Percentiles rank a stretch among this genome's conserved stretches.
These are phyloP conservation scores for Cyphomyrmex costatus DNA, from an alignment of 1,140 invertebrate species.

Conservation along the genomic window DNA sequence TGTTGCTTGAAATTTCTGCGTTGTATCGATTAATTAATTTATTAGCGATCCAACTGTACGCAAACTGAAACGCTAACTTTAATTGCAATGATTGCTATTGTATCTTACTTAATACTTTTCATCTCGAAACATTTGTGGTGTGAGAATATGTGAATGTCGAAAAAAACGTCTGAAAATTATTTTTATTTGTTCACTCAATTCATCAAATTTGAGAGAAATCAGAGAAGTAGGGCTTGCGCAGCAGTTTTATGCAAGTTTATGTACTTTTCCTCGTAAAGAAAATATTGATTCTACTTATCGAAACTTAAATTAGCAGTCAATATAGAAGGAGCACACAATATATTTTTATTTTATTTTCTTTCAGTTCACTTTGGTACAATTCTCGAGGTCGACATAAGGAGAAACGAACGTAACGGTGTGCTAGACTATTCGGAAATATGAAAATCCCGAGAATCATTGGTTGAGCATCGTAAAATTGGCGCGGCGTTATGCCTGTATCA, in stretches of 20 bases:
- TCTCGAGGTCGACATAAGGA: not conserved
- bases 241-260: not conserved
- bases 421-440: not conserved
- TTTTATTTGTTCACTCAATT: not conserved
- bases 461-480: not conserved
- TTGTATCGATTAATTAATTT: no score
- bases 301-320: not conserved
- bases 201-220: not conserved
- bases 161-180: not conserved
- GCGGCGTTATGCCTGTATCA: no score
- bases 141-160: not conserved
- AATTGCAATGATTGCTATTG: no score
- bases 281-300: conserved; percentile 48
- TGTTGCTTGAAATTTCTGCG: no score
- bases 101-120: not conserved
- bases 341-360: conserved; percentile 17
- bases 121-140: not conserved
- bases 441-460: not conserved
- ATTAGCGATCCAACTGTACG: not conserved
- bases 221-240: not conserved
- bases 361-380: not conserved
- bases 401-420: not conserved
- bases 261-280: not conserved
- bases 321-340: not conserved
- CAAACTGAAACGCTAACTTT: no score